These are phyloP conservation scores for Colius striatus DNA, from an alignment of 2,113 vertebrate species.

Conservation along the genomic window DNA sequence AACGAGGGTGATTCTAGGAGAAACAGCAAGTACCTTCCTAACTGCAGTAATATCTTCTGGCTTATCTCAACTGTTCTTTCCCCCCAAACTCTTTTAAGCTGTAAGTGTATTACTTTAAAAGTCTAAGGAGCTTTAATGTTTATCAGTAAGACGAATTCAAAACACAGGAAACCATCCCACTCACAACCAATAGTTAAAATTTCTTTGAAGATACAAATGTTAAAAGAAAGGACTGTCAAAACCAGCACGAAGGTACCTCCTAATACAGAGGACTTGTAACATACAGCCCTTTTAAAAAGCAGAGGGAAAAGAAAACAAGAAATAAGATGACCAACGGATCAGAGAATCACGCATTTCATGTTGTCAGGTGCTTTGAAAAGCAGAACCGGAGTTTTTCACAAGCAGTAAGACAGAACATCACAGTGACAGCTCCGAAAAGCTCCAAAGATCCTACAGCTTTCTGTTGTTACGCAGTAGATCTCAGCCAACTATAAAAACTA, in stretches of 20 bases:
- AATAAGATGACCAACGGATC: accelerated
- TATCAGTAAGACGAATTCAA: not conserved
- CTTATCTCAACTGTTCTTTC: not conserved
- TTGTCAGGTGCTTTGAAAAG: not conserved
- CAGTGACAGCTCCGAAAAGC: accelerated
- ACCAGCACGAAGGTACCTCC: accelerated
- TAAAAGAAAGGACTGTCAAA: not conserved
- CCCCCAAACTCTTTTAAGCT: not conserved
- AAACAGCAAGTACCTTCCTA: not conserved
- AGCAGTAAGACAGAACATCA: accelerated
- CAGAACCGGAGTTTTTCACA: not conserved
- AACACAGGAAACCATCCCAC: not conserved
- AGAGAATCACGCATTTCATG: accelerated
- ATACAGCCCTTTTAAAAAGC: not conserved
- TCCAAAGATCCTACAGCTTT: accelerated
- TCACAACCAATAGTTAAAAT: accelerated
- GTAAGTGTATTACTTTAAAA: not conserved
- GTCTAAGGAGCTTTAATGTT: accelerated
- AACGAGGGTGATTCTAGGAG: not conserved
- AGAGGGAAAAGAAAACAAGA: not conserved
- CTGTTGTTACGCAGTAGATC: accelerated
- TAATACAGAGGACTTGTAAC: not conserved
- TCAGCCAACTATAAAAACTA: accelerated
- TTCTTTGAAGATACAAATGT: not conserved
- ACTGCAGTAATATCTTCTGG: accelerated